Evolutionary conservation across 2,113 vertebrate genomes (phyloP).

Genomic region (Corydoras sp.): DNA sequence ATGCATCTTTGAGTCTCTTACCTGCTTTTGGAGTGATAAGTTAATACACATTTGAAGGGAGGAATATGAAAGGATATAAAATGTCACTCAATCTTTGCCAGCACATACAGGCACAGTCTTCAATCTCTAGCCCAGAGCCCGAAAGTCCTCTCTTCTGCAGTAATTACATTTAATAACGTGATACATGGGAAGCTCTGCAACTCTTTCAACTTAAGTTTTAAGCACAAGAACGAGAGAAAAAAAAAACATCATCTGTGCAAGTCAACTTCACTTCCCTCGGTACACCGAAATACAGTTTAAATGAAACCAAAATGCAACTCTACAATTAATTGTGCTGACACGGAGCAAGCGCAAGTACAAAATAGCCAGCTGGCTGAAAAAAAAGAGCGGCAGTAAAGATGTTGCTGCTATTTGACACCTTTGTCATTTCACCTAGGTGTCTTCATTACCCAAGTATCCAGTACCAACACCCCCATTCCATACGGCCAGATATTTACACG

Average conservation of each 20-base stretch:
- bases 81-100: conserved; percentile 62
- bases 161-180: conserved; percentile 49
- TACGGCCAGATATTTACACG: conserved; percentile 56
- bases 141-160: conserved; percentile 48
- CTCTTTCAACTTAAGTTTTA: conserved; percentile 33
- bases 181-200: conserved; percentile 30
- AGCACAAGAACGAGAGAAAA: not conserved
- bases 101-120: conserved; percentile 50
- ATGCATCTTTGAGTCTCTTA: conserved; percentile 38
- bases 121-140: conserved; percentile 40
- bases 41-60: conserved; percentile 62
- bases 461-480: conserved; percentile 26
- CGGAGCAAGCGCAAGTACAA: not conserved
- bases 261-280: not conserved
- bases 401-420: not conserved
- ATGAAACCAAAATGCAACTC: not conserved
- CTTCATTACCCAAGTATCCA: conserved; percentile 14
- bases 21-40: conserved; percentile 57
- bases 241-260: not conserved
- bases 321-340: not conserved
- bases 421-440: conserved; percentile 8
- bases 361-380: not conserved
- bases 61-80: conserved; percentile 65
- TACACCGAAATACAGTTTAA: not conserved
- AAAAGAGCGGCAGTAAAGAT: not conserved